phyloP scores from a whole-genome alignment of 37 sponge, comb jelly and placozoan genomes.

The Crambe crambe region DNA sequence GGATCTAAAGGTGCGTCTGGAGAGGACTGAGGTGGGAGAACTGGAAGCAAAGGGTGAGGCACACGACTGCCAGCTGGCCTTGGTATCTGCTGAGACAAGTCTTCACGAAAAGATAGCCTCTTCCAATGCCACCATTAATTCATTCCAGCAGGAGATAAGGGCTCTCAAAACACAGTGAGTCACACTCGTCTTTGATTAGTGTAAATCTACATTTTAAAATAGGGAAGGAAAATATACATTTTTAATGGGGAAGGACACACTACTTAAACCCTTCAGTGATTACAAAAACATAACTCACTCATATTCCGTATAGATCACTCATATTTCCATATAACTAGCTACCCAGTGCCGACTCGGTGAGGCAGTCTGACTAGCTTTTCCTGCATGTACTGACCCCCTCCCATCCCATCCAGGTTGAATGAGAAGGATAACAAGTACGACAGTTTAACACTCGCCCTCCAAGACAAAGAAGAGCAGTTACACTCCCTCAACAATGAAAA shows the following conservation, averaged over 20 bases:
- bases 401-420: constrained; percentile 47
- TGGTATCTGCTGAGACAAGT: constrained; percentile 22
- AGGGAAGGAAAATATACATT: too few species aligned
- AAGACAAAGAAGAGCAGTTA: constrained; percentile 20
- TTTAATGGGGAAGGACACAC: too few species aligned
- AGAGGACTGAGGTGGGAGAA: constrained; percentile 25
- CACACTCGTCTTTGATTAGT: too few species aligned
- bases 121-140: constrained; percentile 23
- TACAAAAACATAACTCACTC: too few species aligned
- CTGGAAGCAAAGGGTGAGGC: constrained; percentile 25
- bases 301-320: too few species aligned
- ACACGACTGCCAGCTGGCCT: constrained; percentile 15
- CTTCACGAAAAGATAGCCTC: constrained; percentile 43
- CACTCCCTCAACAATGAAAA: constrained; percentile 12
- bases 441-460: constrained; percentile 1
- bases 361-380: too few species aligned
- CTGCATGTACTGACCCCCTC: too few species aligned
- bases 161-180: constrained; percentile 49
- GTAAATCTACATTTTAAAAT: too few species aligned
- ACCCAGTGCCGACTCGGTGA: too few species aligned
- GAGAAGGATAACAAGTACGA: constrained; percentile 54
- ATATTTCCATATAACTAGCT: too few species aligned
- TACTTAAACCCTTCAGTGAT: too few species aligned
- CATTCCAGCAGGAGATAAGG: constrained; percentile 50
- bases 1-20: constrained; percentile 39